phyloP scores from a whole-genome alignment of 2,113 vertebrate species.

The Nycticryphes semicollaris region DNA sequence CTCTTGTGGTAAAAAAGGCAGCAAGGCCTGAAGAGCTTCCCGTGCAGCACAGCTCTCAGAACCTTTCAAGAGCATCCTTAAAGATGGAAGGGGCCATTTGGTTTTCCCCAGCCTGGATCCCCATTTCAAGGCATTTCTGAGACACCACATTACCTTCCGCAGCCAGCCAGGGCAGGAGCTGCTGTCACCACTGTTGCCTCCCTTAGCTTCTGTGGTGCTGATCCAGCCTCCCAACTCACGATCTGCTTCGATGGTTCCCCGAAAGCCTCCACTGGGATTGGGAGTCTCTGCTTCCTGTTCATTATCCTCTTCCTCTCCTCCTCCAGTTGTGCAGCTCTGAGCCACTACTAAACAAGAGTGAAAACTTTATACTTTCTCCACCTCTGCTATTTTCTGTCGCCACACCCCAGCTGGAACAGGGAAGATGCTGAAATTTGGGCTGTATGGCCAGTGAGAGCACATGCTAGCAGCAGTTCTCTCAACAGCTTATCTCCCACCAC shows the following conservation, averaged over 20 bases:
- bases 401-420: neutral
- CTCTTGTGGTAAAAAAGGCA: conserved; percentile 55
- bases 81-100: neutral
- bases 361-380: neutral
- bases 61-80: neutral
- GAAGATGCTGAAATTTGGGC: neutral
- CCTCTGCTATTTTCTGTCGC: neutral
- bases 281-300: conserved; percentile 82
- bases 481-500: neutral
- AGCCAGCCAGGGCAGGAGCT: conserved; percentile 98
- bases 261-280: conserved; percentile 85
- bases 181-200: conserved; percentile 78
- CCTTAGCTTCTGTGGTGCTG: conserved; percentile 79
- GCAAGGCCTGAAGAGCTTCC: neutral
- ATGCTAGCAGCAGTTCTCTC: neutral
- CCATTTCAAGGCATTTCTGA: neutral
- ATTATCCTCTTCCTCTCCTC: conserved; percentile 84
- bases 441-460: neutral
- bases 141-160: conserved; percentile 80
- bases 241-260: conserved; percentile 92
- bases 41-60: fast-evolving
- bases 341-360: conserved; percentile 73
- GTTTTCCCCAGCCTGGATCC: neutral
- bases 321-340: conserved; percentile 81
- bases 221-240: conserved; percentile 79